Base-by-base conservation (phyloP, 1,140 invertebrate genomes). In the Linepithema humile region DNA sequence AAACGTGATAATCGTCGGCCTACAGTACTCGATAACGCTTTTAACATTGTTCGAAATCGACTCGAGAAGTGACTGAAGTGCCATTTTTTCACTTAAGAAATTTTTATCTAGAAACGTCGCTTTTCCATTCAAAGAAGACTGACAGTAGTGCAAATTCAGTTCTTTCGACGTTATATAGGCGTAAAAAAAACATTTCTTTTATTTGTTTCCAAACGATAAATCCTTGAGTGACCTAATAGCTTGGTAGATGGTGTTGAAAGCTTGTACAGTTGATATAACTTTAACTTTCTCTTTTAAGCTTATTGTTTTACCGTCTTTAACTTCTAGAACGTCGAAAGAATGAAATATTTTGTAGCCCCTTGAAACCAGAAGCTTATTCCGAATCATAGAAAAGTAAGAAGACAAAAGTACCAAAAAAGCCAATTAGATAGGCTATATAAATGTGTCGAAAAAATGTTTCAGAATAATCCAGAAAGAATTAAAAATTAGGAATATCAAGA, bases 1-100 rank as follows among this genome's bases (percentile, higher is more conserved):
- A 26, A 88, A 77, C 85, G 86, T 88, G 85, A 88, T 88, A 84
- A 80, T 84, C 83, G 85, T 87, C 85, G 86, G 86, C 86, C 86
- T 88, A 88, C 86, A 87, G 60, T 88, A 88, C 83, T 88, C 75
- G 62, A 55, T 80, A 80, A 80, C 65, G 48, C 48, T 80, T 80
- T 69, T 43, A 35, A 80, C 75, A 80, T 80, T 80, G 75, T 43
- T 55, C 35, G 40, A 32, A 69, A 78, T 69, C 62, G 32, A 38
- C 50, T 53, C 17, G 32, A n/a, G 20, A 40, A 80, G 64, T 70
- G 48, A 40, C 20, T 20, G 38, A 29, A 57, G 43, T 80, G 64
- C 35, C 64, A 70, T 69, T 40, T 53, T 29, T 40, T 0, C 10
- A 55, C 3, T n/a, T 20, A 4, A 1, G 20, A 78, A 38, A 20